A percentile compares a stretch with the other conserved stretches of the same genome.
These are phyloP conservation scores for Myotis brandtii DNA, from an alignment of 2,113 vertebrate genomes.

Conservation along the genomic window DNA sequence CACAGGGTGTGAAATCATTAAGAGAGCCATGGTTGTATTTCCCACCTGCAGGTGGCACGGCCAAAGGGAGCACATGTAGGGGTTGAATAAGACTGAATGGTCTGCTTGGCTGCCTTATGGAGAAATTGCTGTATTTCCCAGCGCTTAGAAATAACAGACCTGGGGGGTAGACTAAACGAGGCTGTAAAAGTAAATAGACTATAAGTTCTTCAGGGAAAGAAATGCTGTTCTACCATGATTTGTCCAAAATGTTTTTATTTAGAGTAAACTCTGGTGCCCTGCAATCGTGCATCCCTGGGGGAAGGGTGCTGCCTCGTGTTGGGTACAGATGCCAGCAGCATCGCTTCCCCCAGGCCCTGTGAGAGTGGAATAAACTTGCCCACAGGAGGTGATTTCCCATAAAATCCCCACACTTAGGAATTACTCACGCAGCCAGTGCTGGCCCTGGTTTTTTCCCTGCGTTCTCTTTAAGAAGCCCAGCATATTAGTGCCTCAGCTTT, in stretches of 20 bases:
- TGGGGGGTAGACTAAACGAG: background rate
- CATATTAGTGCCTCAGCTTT: background rate
- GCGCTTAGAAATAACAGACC: background rate
- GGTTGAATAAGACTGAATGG: background rate
- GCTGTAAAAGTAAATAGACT: background rate
- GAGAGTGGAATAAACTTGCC: background rate
- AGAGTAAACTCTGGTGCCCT: background rate
- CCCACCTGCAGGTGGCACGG: constrained; percentile 49
- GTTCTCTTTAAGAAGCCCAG: background rate
- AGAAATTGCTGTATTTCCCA: background rate
- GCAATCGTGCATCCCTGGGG: background rate
- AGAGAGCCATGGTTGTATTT: constrained; percentile 45
- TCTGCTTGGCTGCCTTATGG: background rate
- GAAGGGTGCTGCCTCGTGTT: background rate
- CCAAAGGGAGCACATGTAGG: background rate
- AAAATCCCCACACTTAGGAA: background rate
- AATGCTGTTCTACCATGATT: background rate
- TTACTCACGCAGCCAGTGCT: background rate
- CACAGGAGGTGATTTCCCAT: background rate
- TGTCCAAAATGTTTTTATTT: background rate
- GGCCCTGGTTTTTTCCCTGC: background rate
- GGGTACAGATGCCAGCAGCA: background rate
- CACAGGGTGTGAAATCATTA: constrained; percentile 56
- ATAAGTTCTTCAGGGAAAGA: constrained; percentile 39
- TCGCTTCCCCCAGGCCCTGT: background rate